A percentile compares a stretch with the other conserved stretches of the same genome.
Evolutionary conservation across 2,888 invertebrate species (phyloP).

Genomic region (Ptilodon capucinus): DNA sequence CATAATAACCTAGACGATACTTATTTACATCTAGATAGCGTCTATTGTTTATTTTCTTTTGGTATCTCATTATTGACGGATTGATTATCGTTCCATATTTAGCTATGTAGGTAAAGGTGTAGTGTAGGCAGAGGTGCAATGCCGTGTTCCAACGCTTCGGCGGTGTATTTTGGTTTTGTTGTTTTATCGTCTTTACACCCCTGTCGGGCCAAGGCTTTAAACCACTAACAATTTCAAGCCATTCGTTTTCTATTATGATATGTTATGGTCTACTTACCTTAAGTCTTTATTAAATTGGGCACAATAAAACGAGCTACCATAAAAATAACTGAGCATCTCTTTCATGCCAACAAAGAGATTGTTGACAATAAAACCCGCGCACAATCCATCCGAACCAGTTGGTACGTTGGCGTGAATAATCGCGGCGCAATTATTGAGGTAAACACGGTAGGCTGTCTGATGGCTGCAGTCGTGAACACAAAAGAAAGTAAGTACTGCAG

Average conservation of each 20-base stretch:
- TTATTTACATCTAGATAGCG: too few species aligned
- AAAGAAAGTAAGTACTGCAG: conserved; percentile 28
- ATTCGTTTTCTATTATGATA: not conserved
- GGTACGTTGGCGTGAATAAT: conserved; percentile 1
- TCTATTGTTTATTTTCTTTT: too few species aligned
- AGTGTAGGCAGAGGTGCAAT: too few species aligned
- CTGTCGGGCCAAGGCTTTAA: too few species aligned
- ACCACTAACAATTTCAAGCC: too few species aligned
- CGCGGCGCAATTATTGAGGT: conserved; percentile 1
- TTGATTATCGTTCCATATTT: too few species aligned
- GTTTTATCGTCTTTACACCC: too few species aligned
- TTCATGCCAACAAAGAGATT: not conserved
- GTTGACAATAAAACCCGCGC: not conserved
- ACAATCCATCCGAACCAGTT: not conserved
- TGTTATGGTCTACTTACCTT: not conserved
- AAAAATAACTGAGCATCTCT: not conserved
- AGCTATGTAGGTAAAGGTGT: too few species aligned
- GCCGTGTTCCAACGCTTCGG: too few species aligned
- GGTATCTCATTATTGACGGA: too few species aligned
- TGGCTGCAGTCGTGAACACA: conserved; percentile 3
- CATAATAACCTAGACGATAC: too few species aligned
- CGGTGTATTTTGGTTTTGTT: not conserved
- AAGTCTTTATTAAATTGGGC: not conserved
- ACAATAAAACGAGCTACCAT: not conserved
- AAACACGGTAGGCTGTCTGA: conserved; percentile 15